Base-by-base conservation (phyloP, 2,888 invertebrate species). In the Clanis bilineata region DNA sequence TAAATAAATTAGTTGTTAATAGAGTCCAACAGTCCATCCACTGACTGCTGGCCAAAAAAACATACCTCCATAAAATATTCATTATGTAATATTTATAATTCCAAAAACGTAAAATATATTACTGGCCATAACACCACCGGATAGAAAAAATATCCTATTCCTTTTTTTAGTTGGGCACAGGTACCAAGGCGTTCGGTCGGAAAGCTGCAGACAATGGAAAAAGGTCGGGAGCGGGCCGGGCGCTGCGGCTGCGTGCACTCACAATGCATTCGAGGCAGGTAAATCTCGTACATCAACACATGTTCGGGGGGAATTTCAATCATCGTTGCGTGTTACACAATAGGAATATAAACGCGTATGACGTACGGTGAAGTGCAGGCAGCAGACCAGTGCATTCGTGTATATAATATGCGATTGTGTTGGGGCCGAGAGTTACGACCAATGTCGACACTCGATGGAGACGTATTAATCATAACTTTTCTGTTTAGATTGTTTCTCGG, bases 261-360 rank as follows among this genome's bases (percentile, higher is more conserved):
- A 58, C 51, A 51, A 58, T 51, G 51, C 21, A 51, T 36, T 39
- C 47, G 38, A 57, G 36, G 38, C 58, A 51, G 51, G 58, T 58
- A 58, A 58, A 58, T 51, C 47, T 45, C 23, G 47, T 51, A 58
- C 39, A 51, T 38, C 51, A 44, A 22, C 38, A 38, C 23, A 23
- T 28, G 47, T 22, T 36, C 58, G 38, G 23, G 21, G 45, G 23
- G 47, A 45, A 51, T 51, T 58, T 39, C 15, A 58, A 58, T 58
- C 32, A 51, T 51, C 38, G 12, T 21, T 28, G 25, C 18, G 38
- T 39, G 51, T 58, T 23, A 39, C 25, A 21, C 39, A 58, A 58
- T 58, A 58, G 18, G 39, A 51, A 51, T 39, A 51, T 39, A 51
- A 51, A 51, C 23, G 36, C 15, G 39, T 51, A 28, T 56, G 39